Evolutionary conservation across 2,797 vertebrate species (phyloP).

Genomic region (Pogonophryne albipinna): DNA sequence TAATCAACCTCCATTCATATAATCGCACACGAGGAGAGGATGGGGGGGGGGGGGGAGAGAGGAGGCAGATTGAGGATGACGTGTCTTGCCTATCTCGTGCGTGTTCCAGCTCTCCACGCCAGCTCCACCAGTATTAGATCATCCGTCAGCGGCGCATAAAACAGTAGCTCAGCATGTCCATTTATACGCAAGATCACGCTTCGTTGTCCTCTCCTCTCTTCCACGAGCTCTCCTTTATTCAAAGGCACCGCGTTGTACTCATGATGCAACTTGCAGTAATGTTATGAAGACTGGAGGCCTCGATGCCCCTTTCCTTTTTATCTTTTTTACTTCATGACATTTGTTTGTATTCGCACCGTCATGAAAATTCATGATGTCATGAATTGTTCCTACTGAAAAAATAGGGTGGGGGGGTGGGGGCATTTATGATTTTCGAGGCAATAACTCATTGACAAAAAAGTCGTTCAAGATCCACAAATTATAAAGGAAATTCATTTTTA

Average conservation of each 20-base stretch:
- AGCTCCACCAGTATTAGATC: slow-evolving; percentile 38
- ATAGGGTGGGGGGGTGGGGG: neutral
- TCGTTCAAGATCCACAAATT: slow-evolving; percentile 21
- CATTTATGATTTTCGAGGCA: too few species aligned
- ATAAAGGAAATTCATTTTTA: slow-evolving; percentile 2
- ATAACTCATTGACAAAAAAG: neutral
- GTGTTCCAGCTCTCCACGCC: slow-evolving; percentile 21
- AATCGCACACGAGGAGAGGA: slow-evolving; percentile 10
- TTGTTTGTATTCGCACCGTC: slow-evolving; percentile 44
- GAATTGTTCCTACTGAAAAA: slow-evolving; percentile 8
- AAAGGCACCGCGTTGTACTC: slow-evolving; percentile 56
- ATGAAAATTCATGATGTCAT: neutral
- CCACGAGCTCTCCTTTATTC: slow-evolving; percentile 23
- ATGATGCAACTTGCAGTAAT: slow-evolving; percentile 79
- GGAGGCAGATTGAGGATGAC: slow-evolving; percentile 36
- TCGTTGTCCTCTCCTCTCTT: slow-evolving; percentile 18
- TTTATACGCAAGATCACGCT: slow-evolving; percentile 57
- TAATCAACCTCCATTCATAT: slow-evolving; percentile 63
- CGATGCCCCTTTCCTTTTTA: slow-evolving; percentile 55
- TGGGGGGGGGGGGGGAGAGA: neutral
- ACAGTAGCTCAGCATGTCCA: slow-evolving; percentile 58
- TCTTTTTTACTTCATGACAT: slow-evolving; percentile 54
- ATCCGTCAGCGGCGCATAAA: slow-evolving; percentile 54
- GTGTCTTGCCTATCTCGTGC: slow-evolving; percentile 15
- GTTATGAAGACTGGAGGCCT: slow-evolving; percentile 50